Evolutionary conservation across 35 echinoderm and acorn worm species (phyloP), one percentile per base, ranked within the genome.

Genomic region (Acanthaster planci): DNA sequence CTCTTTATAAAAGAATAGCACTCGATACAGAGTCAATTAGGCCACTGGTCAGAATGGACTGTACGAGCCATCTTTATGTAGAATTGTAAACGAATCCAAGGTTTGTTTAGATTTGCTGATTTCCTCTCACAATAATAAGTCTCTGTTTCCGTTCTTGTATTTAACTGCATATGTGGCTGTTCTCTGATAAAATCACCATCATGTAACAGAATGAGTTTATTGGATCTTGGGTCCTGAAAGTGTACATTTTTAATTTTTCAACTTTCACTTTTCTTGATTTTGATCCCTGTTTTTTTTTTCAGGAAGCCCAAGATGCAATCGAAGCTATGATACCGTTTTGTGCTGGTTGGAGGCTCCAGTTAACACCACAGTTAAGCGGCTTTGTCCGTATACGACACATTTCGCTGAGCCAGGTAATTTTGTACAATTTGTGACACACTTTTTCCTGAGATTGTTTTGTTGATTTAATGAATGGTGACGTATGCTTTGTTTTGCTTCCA

Each of bases 291-390:
- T 38, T 19, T 83, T 35, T 38, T 51, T 37, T 37, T 38, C 81
- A 83, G 81, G 56, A 56, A 37, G 51, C 1, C 53, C 53, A 19
- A 38, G 56, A 19, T 83, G 81, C 37, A 83, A 83, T 53, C 53
- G 53, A 17, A 83, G 51, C 5, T 83, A 27, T 30, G 81, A 83
- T 19, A 57, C n/a, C 19, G 18, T 83, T n/a, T 29, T 57, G 7
- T 83, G 81, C 15, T 83, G 81, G 81, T 51, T 37, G 4, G 53
- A 83, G 27, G 35, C 51, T 18, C 51, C 9, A 40, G 81, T 57
- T 17, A 83, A 83, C 29, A 83, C 81, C 5, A 59, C 81, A 34
- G 81, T 53, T 9, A 83, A 37, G 19, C 53, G 37, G 53, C 54
- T 38, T 1, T 83, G 81, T 37, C 81, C 81, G 19, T 40, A 12